Percentiles rank a stretch among this genome's conserved stretches.
phyloP scores from a whole-genome alignment of 2,888 invertebrate species.

The Carcina quercana region DNA sequence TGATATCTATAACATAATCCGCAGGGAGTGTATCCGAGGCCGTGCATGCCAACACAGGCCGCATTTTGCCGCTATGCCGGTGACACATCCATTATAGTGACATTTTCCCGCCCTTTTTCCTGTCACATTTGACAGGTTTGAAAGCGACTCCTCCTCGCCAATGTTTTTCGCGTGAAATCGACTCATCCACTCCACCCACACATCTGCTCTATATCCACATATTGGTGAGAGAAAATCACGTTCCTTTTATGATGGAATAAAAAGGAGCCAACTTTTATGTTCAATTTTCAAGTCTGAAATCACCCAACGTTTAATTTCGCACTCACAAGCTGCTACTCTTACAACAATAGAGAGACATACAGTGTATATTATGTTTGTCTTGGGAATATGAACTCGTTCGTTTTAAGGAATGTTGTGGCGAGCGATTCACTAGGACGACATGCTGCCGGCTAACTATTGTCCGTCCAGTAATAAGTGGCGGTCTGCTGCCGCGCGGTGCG shows the following conservation, averaged over 20 bases:
- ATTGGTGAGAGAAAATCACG: slow-evolving; percentile 8
- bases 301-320: slow-evolving; percentile 21
- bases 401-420: slow-evolving; percentile 21
- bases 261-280: slow-evolving; percentile 10
- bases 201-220: slow-evolving; percentile 27
- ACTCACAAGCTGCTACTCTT: slow-evolving; percentile 15
- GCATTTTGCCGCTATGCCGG: slow-evolving; percentile 56
- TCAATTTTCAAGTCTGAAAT: slow-evolving; percentile 12
- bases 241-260: slow-evolving; percentile 10
- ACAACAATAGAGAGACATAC: slow-evolving; percentile 20
- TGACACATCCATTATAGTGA: slow-evolving; percentile 73
- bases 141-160: slow-evolving; percentile 64
- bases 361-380: slow-evolving; percentile 20
- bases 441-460: slow-evolving; percentile 14
- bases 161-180: slow-evolving; percentile 49
- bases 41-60: slow-evolving; percentile 52
- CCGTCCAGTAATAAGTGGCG: slow-evolving; percentile 15
- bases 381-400: slow-evolving; percentile 21
- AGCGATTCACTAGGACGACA: slow-evolving; percentile 11
- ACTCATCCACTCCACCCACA: slow-evolving; percentile 33
- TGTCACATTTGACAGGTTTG: slow-evolving; percentile 71
- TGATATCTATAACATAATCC: slow-evolving; percentile 51
- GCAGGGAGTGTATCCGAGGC: slow-evolving; percentile 47
- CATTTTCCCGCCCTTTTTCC: slow-evolving; percentile 70
- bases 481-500: slow-evolving; percentile 4